A percentile compares a stretch with the other conserved stretches of the same genome.
Conservation (phyloP, 2,888 invertebrate genomes). For the Pachliopta kotzebuea region DNA sequence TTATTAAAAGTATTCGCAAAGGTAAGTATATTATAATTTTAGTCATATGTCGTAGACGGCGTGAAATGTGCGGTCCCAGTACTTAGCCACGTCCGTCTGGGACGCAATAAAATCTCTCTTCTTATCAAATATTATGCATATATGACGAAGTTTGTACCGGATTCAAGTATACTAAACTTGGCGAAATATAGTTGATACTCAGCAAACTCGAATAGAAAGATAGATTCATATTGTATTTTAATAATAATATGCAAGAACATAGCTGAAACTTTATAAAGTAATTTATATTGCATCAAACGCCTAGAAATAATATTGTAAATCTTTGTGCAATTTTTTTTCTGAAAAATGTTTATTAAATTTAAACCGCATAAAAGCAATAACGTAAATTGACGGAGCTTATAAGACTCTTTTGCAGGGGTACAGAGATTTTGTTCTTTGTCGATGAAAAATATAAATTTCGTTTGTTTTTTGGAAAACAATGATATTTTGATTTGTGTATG, state of each 20-base stretch:
- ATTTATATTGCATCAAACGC: neutral
- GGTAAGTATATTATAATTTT: constrained; percentile 50
- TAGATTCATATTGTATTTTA: constrained; percentile 3
- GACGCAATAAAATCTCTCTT: constrained; percentile 67
- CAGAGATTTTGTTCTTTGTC: constrained; percentile 9
- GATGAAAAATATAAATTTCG: constrained; percentile 7
- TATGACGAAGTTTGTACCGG: constrained; percentile 49
- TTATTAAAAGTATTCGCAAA: constrained; percentile 39
- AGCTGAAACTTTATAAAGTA: neutral
- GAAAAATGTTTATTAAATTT: constrained; percentile 6
- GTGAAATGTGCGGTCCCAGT: constrained; percentile 48
- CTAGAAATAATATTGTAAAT: neutral
- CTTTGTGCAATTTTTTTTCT: constrained; percentile 7
- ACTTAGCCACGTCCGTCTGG: constrained; percentile 66
- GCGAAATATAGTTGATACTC: constrained; percentile 48
- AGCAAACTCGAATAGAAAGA: constrained; percentile 6
- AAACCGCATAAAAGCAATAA: constrained; percentile 19
- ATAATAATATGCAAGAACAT: neutral
- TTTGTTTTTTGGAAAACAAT: neutral
- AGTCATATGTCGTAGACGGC: constrained; percentile 34
- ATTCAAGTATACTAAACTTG: constrained; percentile 56
- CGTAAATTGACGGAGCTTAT: constrained; percentile 14
- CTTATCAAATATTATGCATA: constrained; percentile 73
- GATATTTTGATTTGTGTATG: no score
- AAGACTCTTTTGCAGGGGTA: neutral